Conservation (phyloP, 2,888 invertebrate genomes). For the Polia nebulosa region DNA sequence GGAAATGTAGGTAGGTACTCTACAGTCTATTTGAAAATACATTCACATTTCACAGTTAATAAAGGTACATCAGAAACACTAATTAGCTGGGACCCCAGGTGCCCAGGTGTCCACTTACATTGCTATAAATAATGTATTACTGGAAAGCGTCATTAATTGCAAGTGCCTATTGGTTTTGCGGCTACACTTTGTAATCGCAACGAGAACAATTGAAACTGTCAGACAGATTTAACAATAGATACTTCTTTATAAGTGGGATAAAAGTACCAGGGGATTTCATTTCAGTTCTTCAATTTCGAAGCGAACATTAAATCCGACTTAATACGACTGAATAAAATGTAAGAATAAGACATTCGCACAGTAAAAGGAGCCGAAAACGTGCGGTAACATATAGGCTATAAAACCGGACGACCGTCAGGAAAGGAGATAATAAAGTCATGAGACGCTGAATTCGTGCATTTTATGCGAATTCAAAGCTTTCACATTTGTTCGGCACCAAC, state of each 20-base stretch:
- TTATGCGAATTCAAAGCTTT: constrained; percentile 56
- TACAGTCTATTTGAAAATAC: constrained; percentile 10
- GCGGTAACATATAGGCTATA: constrained; percentile 55
- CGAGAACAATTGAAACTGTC: constrained; percentile 34
- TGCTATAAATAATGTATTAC: constrained; percentile 60
- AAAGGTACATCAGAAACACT: constrained; percentile 37
- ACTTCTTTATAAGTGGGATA: constrained; percentile 6
- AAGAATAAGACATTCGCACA: constrained; percentile 51
- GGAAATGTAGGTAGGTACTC: too few relatives aligned
- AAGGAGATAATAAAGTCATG: constrained; percentile 62
- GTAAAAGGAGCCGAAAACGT: constrained; percentile 55
- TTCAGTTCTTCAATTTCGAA: constrained; percentile 34
- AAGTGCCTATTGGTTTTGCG: constrained; percentile 40
- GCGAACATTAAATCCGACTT: constrained; percentile 39
- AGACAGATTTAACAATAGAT: constrained; percentile 17
- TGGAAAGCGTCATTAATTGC: constrained; percentile 59
- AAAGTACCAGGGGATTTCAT: constrained; percentile 15
- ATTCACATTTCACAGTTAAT: constrained; percentile 30
- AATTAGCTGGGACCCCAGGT: constrained; percentile 53
- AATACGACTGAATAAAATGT: constrained; percentile 46
- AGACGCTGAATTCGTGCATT: constrained; percentile 47
- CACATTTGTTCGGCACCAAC: constrained; percentile 47
- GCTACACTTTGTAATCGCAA: constrained; percentile 29
- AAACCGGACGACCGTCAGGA: constrained; percentile 58
- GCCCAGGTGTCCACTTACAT: constrained; percentile 54